Evolutionary conservation across 2,797 vertebrate species (phyloP).

Genomic region (Pseudochaenichthys georgianus): DNA sequence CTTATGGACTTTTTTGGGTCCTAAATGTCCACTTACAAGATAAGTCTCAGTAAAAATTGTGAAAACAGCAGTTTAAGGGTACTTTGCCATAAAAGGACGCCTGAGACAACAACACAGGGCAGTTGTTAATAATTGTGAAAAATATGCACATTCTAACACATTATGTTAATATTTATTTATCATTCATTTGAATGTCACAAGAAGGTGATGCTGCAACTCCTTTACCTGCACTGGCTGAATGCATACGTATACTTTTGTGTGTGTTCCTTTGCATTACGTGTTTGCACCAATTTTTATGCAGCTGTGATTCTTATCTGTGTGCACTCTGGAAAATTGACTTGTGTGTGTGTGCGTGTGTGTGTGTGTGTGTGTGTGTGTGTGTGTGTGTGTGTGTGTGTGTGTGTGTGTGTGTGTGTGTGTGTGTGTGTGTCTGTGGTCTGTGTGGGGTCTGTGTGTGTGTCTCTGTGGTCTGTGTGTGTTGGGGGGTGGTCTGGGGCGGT

Average conservation of each 20-base stretch:
- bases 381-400: no score
- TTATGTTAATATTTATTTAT: not conserved
- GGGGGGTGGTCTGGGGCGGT: no score
- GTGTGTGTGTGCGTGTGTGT: no score
- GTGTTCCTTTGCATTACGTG: not conserved
- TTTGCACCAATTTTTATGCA: conserved; percentile 25
- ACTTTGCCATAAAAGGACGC: no score
- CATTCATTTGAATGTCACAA: conserved; percentile 1
- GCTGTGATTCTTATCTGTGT: conserved; percentile 23
- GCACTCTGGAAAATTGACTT: conserved; percentile 5
- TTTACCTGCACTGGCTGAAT: not conserved
- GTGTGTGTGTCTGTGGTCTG: no score
- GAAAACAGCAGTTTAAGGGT: not conserved
- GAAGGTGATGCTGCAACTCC: not conserved
- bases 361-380: conserved; percentile 4
- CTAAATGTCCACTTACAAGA: not conserved
- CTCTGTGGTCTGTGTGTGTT: no score
- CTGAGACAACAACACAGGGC: not conserved
- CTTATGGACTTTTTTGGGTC: not conserved
- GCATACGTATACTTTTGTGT: not conserved
- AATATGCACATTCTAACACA: not conserved
- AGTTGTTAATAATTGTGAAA: not conserved
- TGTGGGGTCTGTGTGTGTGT: no score
- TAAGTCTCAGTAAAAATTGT: not conserved
- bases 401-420: no score